Conservation (phyloP, 2,797 vertebrate genomes). For the Gastrophryne carolinensis region DNA sequence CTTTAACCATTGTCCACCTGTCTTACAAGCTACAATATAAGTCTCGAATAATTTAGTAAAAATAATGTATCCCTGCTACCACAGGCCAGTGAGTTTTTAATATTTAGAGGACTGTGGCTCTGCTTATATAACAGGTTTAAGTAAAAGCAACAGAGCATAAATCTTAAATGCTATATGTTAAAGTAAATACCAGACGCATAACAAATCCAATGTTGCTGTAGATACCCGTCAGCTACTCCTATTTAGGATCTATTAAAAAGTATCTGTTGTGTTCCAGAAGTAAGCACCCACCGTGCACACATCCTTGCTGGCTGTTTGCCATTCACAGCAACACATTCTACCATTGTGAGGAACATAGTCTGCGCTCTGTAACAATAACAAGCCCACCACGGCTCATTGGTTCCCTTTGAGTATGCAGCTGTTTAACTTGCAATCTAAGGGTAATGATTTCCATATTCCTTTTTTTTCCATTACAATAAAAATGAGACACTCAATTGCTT, state of each 20-base stretch:
- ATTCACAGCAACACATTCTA: not conserved
- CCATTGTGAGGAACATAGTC: conserved; percentile 5
- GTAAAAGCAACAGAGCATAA: not conserved
- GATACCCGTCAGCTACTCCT: not conserved
- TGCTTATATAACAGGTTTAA: no score
- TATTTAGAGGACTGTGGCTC: no score
- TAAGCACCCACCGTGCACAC: not conserved
- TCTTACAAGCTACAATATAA: no score
- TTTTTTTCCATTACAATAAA: conserved; percentile 39
- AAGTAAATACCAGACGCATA: not conserved
- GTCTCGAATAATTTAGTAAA: no score
- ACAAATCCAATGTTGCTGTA: conserved; percentile 14
- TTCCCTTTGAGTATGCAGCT: conserved; percentile 16
- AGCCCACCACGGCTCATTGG: conserved; percentile 27
- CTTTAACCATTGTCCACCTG: no score
- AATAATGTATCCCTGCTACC: no score
- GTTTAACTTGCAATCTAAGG: conserved; percentile 13
- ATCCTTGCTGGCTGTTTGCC: conserved; percentile 20
- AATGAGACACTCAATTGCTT: conserved; percentile 7
- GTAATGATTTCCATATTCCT: conserved; percentile 35
- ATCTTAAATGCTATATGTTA: not conserved
- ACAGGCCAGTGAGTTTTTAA: no score
- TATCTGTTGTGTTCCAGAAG: not conserved
- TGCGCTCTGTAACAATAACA: conserved; percentile 33
- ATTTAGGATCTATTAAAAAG: conserved; percentile 8